phyloP scores from a whole-genome alignment of 2,888 invertebrate species.

The Pammene aurita region DNA sequence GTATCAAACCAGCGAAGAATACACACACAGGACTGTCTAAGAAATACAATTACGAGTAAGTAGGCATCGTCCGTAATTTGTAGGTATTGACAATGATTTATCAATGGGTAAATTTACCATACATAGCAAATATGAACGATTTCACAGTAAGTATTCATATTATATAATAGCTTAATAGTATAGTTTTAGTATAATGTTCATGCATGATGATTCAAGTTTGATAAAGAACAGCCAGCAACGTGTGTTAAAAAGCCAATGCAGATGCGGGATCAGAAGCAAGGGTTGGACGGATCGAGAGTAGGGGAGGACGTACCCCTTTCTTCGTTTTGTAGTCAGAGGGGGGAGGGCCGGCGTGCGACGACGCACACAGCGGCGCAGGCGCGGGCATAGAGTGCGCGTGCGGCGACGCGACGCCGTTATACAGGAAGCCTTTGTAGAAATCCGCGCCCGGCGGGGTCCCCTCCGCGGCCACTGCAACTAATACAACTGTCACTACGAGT shows the following conservation, averaged over 20 bases:
- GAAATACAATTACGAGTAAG: too few relatives aligned
- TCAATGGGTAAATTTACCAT: too few relatives aligned
- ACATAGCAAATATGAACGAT: too few relatives aligned
- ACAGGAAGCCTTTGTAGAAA: conserved; percentile 93
- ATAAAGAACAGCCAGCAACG: conserved; percentile 17
- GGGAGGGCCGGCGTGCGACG: conserved; percentile 56
- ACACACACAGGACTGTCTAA: too few relatives aligned
- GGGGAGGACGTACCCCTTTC: conserved; percentile 78
- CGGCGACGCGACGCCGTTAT: conserved; percentile 84
- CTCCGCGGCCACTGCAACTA: conserved; percentile 92
- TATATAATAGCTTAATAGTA: too few relatives aligned
- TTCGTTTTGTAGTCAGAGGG: conserved; percentile 80
- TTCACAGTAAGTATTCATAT: too few relatives aligned
- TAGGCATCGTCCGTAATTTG: too few relatives aligned
- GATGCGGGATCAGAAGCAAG: conserved; percentile 43
- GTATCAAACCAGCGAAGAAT: too few relatives aligned
- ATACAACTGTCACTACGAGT: conserved; percentile 63
- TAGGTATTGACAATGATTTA: too few relatives aligned
- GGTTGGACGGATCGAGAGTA: conserved; percentile 43
- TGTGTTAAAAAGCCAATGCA: conserved; percentile 37
- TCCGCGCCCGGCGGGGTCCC: conserved; percentile 92
- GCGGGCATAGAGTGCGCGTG: conserved; percentile 56
- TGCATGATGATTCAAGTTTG: conserved; percentile 34
- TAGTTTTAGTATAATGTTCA: background rate
- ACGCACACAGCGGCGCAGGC: conserved; percentile 45